phyloP scores from a whole-genome alignment of 2,113 vertebrate genomes.

The Hippotragus niger region DNA sequence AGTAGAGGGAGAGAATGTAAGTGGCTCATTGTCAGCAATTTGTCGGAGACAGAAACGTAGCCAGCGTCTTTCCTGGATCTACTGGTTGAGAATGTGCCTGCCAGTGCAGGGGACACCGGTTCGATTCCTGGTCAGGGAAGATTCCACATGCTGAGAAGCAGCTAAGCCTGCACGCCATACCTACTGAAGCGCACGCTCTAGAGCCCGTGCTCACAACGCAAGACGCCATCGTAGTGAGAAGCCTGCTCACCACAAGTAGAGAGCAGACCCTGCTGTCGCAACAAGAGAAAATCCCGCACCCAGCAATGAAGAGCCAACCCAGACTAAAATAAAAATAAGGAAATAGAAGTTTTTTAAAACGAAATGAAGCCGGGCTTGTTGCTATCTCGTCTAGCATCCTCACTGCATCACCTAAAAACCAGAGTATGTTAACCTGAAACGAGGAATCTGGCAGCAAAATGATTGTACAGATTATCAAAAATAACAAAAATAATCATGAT shows the following conservation, averaged over 20 bases:
- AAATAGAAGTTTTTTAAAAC: neutral
- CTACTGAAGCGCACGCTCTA: accelerated
- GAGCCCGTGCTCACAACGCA: neutral
- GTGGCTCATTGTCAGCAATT: neutral
- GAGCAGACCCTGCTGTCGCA: neutral
- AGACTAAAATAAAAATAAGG: neutral
- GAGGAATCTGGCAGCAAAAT: constrained; percentile 3
- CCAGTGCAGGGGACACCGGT: neutral
- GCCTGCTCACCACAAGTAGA: neutral
- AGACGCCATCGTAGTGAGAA: accelerated
- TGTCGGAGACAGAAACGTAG: neutral
- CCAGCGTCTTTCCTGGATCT: neutral
- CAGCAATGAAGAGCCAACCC: neutral
- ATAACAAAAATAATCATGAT: neutral
- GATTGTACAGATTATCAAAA: constrained; percentile 17
- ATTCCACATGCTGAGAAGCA: neutral
- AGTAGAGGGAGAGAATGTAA: neutral
- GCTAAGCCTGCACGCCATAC: neutral
- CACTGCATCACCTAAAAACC: neutral
- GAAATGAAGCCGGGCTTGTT: neutral
- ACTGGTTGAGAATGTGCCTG: neutral
- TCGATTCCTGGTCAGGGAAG: neutral
- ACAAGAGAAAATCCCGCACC: accelerated
- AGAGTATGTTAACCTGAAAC: neutral
- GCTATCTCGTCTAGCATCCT: neutral